Evolutionary conservation across 2,113 vertebrate species (phyloP).

Genomic region (Aegithalos caudatus): DNA sequence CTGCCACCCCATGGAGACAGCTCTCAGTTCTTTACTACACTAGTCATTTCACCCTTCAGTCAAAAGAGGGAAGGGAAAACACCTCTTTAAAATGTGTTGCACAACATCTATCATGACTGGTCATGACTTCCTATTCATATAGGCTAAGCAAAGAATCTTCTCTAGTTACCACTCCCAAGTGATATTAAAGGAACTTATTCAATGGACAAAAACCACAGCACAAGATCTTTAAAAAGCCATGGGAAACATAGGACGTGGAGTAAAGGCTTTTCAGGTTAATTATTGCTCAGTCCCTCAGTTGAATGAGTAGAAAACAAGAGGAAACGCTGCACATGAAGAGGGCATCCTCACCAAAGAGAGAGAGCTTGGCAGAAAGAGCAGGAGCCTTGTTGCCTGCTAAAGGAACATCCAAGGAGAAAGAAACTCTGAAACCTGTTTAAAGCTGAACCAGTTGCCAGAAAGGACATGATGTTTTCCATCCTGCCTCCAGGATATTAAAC

Average conservation of each 20-base stretch:
- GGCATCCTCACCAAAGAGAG: background rate
- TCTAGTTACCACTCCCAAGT: background rate
- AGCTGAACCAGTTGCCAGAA: background rate
- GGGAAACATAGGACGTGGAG: accelerated
- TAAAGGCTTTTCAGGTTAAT: background rate
- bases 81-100: background rate
- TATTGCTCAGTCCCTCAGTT: background rate
- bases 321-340: background rate
- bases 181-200: background rate
- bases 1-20: background rate
- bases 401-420: background rate
- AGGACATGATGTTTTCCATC: background rate
- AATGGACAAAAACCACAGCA: background rate
- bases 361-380: background rate
- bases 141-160: background rate
- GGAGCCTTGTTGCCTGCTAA: background rate
- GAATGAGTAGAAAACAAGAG: background rate
- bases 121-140: background rate
- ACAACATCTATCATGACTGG: accelerated
- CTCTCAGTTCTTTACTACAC: background rate
- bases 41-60: background rate
- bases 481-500: background rate
- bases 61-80: background rate
- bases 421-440: background rate
- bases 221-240: background rate